These are phyloP conservation scores for Bolinopsis microptera DNA, from an alignment of 37 sponge, comb jelly and placozoan species.

Conservation along the genomic window DNA sequence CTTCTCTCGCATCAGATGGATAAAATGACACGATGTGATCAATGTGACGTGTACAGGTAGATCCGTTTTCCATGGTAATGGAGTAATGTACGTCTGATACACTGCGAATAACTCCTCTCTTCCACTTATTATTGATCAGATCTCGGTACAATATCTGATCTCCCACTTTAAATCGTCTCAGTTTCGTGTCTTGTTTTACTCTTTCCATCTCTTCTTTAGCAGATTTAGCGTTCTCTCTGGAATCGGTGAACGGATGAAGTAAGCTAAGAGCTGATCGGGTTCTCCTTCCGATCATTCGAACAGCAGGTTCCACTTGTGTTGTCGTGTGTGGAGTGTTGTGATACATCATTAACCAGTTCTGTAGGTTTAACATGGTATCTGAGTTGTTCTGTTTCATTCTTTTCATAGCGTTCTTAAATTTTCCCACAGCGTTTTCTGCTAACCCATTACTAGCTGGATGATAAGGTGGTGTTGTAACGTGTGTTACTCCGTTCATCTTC, in stretches of 20 bases:
- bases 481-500: slow-evolving; percentile 56
- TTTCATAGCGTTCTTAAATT: slow-evolving; percentile 2
- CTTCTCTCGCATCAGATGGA: too few species aligned
- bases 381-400: not conserved
- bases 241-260: slow-evolving; percentile 34
- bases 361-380: not conserved
- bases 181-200: too few species aligned
- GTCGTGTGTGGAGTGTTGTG: not conserved
- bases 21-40: too few species aligned
- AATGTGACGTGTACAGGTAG: too few species aligned
- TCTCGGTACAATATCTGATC: too few species aligned
- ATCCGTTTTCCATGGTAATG: too few species aligned
- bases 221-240: too few species aligned
- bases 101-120: too few species aligned
- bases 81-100: too few species aligned
- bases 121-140: too few species aligned
- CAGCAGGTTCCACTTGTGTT: not conserved
- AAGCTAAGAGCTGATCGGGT: not conserved
- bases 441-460: slow-evolving; percentile 68
- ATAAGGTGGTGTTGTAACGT: slow-evolving; percentile 45
- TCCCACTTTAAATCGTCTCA: too few species aligned
- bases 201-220: too few species aligned
- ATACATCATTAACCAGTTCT: not conserved
- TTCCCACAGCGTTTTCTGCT: slow-evolving; percentile 2
- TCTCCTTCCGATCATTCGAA: slow-evolving; percentile 41